Evolutionary conservation across 1,140 invertebrate species (phyloP).

Genomic region (Bemisia tabaci): DNA sequence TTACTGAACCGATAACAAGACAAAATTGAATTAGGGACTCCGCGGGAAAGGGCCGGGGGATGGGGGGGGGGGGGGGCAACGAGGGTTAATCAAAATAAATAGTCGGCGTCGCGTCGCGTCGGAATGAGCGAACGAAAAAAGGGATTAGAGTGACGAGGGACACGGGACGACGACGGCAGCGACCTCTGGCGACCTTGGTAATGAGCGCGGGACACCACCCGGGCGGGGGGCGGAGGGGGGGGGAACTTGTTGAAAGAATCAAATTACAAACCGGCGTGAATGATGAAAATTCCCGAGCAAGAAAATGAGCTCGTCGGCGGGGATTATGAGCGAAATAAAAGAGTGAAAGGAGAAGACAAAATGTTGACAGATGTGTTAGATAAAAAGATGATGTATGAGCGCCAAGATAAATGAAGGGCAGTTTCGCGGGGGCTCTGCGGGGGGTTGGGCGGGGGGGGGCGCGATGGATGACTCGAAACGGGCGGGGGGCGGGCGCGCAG

Average conservation of each 20-base stretch:
- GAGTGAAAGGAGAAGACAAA: constrained; percentile 9
- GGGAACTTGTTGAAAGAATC: constrained; percentile 6
- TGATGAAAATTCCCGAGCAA: constrained; percentile 17
- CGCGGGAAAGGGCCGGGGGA: no score
- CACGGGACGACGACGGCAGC: neutral
- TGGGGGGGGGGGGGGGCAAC: no score
- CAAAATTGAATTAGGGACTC: no score
- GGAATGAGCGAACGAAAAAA: neutral
- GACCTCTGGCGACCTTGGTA: neutral
- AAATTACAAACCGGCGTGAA: constrained; percentile 14
- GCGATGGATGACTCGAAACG: constrained; percentile 3
- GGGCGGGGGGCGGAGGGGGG: neutral
- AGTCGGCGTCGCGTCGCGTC: neutral
- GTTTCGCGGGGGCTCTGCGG: neutral
- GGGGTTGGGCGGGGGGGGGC: constrained; percentile 2
- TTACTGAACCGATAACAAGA: no score
- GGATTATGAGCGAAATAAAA: constrained; percentile 4
- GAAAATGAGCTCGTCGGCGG: constrained; percentile 10
- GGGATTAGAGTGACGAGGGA: constrained; percentile 1
- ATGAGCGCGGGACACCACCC: neutral
- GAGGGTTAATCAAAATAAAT: neutral
- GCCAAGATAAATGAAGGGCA: neutral
- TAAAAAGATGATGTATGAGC: neutral
- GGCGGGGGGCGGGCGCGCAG: constrained; percentile 8
- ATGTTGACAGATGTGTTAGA: constrained; percentile 2